A percentile compares a stretch with the other conserved stretches of the same genome.
These are phyloP conservation scores for Melanostoma scalare DNA, from an alignment of 2,888 invertebrate species.

Conservation along the genomic window DNA sequence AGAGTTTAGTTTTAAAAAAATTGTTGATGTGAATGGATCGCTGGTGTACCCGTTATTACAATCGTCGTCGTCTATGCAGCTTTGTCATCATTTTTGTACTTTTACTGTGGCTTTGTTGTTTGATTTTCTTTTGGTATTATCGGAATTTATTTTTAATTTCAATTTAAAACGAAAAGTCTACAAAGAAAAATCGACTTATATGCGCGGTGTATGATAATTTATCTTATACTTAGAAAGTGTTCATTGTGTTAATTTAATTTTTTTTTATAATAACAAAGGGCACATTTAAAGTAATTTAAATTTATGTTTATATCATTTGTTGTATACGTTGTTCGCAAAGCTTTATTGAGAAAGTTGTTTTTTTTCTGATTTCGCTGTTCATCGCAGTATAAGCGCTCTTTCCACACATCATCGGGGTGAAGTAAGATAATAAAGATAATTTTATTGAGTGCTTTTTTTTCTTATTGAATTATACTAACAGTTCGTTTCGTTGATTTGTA, in stretches of 20 bases:
- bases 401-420: slow-evolving; percentile 1
- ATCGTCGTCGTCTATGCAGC: slow-evolving; percentile 61
- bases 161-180: slow-evolving; percentile 71
- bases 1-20: slow-evolving; percentile 76
- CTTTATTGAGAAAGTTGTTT: slow-evolving; percentile 62
- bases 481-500: slow-evolving; percentile 11
- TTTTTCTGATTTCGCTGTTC: not conserved
- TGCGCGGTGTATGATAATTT: not conserved
- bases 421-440: slow-evolving; percentile 47
- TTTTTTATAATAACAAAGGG: slow-evolving; percentile 16
- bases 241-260: slow-evolving; percentile 15
- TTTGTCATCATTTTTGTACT: slow-evolving; percentile 68
- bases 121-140: slow-evolving; percentile 73
- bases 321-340: slow-evolving; percentile 40
- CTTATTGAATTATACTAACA: slow-evolving; percentile 15
- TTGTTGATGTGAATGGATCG: slow-evolving; percentile 74
- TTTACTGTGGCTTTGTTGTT: slow-evolving; percentile 69
- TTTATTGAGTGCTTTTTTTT: slow-evolving; percentile 26
- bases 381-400: slow-evolving; percentile 8
- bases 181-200: slow-evolving; percentile 23
- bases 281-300: slow-evolving; percentile 25
- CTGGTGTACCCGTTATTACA: slow-evolving; percentile 48
- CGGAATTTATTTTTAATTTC: slow-evolving; percentile 74
- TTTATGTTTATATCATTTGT: slow-evolving; percentile 30
- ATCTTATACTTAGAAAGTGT: slow-evolving; percentile 11